phyloP scores from a whole-genome alignment of 1,140 invertebrate genomes.

The Bombyx mori region DNA sequence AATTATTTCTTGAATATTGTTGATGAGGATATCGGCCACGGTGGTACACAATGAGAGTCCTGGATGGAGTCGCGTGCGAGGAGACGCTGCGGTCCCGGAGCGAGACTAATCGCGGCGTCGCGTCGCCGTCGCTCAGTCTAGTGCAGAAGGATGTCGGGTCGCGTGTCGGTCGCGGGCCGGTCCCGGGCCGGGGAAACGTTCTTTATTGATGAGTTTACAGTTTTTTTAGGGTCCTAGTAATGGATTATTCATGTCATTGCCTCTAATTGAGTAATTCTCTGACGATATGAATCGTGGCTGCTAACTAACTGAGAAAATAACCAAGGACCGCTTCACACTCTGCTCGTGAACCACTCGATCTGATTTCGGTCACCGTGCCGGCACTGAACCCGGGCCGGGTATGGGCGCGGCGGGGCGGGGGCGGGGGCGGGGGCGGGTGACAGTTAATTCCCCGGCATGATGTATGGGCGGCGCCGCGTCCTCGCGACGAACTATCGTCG shows the following conservation, averaged over 20 bases:
- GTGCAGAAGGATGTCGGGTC: conserved; percentile 30
- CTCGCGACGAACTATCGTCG: conserved; percentile 47
- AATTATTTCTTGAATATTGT: too few species aligned
- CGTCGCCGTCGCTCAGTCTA: conserved; percentile 23
- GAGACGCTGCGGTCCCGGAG: conserved; percentile 10
- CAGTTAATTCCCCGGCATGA: conserved; percentile 63
- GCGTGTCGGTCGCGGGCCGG: conserved; percentile 17
- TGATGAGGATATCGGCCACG: too few species aligned
- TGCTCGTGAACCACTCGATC: too few species aligned
- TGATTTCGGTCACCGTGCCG: too few species aligned
- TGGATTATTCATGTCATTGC: conserved; percentile 21
- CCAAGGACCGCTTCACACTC: too few species aligned
- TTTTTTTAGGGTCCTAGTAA: conserved; percentile 11
- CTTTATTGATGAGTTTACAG: neutral
- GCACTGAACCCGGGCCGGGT: too few species aligned
- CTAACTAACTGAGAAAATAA: too few species aligned
- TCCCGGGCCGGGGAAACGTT: conserved; percentile 3
- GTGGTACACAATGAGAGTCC: too few species aligned
- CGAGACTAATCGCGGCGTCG: conserved; percentile 28
- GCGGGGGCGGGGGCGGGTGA: conserved; percentile 32
- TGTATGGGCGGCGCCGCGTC: conserved; percentile 33
- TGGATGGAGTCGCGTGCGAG: too few species aligned
- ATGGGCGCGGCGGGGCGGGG: too few species aligned
- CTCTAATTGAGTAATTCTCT: conserved; percentile 8
- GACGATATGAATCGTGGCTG: too few species aligned